Evolutionary conservation across 2,888 invertebrate species (phyloP), one percentile per base, ranked within the genome.

Genomic region (Ctena decussata): DNA sequence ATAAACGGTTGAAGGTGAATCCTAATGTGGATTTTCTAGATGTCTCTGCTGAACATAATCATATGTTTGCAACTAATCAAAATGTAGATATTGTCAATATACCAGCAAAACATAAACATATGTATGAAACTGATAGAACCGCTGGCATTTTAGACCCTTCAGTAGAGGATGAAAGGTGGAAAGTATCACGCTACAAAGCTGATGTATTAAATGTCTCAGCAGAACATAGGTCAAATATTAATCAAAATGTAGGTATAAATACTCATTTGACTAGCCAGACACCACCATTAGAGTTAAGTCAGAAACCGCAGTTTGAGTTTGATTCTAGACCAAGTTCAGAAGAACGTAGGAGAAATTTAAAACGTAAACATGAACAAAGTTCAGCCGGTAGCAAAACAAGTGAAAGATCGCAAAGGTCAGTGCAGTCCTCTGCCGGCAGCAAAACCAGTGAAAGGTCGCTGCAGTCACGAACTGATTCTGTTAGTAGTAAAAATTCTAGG

Each of bases 61-160:
- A 41, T 18, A 71, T 15, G 8, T 27, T 53, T 35, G 24, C 32
- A 35, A 2, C 46, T 21, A 41, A 30, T n/a, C 41, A 18, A 57
- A 80, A 84, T 71, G 53, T 65, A 49, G 69, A 80, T 39, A 71
- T 79, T 6, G 35, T 79, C 21, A 76, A 83, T 79, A 71, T 79
- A 18, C 76, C 69, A 44, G 76, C 71, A 32, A 77, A 81, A 69
- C 77, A 72, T 57, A 46, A 46, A 46, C 46, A 15, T 3, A 5
- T 8, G 21, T n/a, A 46, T 21, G 3, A 3, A 12, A 15, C 41
- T 41, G 46, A 46, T 46, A 5, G 21, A 46, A 46, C 3, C 21
- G 21, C 21, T 18, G 21, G 21, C 3, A n/a, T 5, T 46, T 41
- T 15, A 41, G 41, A 41, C 6, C 41, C 41, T 41, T 41, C 15